Base-by-base conservation (phyloP, 2,888 invertebrate species). In the Xestobium rufovillosum region DNA sequence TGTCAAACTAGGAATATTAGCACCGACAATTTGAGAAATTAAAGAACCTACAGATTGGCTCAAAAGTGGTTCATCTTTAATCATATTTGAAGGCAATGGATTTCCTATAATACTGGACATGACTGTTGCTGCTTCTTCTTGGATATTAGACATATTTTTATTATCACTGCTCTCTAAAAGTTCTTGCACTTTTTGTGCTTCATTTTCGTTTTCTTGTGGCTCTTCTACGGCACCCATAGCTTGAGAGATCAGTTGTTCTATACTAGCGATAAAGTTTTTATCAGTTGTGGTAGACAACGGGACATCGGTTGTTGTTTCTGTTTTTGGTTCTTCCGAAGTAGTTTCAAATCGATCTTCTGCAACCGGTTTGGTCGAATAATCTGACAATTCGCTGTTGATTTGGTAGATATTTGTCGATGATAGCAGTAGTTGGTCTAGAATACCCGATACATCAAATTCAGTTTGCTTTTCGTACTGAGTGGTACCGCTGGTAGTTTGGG, bases 331-430 rank as follows among this genome's bases (percentile, higher is more conserved):
- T 36, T 39, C 31, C 2, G 41, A 43, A n/a, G 41, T 38, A 26
- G 36, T 44, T 26, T 45, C 43, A 32, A 35, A 38, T 15, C 36
- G 26, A 23, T 40, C 41, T 27, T 34, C 33, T 8, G 15, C 31
- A 14, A 36, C 39, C n/a, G n/a, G n/a, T n/a, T n/a, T n/a, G 12
- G 31, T 14, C 19, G 19, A 25, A 14, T 39, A 36, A 19, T 39
- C 31, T 3, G 50, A 41, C 15, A 62, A 38, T 39, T 62, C 57
- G 4, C 56, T 52, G 38, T 63, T 63, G 15, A 63, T 60, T 45
- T 62, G 59, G 35, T 61, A 57, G 37, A 61, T 58, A 39, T 61
- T 60, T 0, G 60, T 61, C 2, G 58, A 53, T 3, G 57, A 52
- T 4, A 59, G 36, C 15, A 62, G 38, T 6, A 60, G 43, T 39